Percentiles rank a stretch among this genome's conserved stretches.
These are phyloP conservation scores for Kryphioiulus occultus DNA, from an alignment of 2,888 invertebrate species.

Conservation along the genomic window DNA sequence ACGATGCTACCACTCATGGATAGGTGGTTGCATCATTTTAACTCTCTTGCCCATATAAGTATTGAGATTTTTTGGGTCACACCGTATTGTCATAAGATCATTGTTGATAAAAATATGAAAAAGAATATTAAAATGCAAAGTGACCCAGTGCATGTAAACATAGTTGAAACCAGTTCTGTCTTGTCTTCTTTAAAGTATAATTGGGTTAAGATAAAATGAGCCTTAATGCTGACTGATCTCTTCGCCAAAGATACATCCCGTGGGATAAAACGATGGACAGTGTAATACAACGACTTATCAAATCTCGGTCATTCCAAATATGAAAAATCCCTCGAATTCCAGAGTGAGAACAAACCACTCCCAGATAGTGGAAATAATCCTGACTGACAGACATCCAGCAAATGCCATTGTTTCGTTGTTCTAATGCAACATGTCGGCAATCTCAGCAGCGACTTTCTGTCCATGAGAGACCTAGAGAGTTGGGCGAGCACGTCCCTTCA, in stretches of 20 bases:
- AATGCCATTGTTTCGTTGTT: slow-evolving; percentile 14
- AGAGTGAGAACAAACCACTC: neutral
- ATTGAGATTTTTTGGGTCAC: too few species aligned
- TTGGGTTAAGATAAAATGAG: neutral
- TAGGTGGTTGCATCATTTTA: too few species aligned
- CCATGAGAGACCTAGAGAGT: neutral
- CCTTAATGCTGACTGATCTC: too few species aligned
- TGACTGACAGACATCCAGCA: slow-evolving; percentile 6
- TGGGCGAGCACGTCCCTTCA: neutral
- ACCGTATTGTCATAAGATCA: too few species aligned
- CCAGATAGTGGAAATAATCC: neutral
- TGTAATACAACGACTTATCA: neutral
- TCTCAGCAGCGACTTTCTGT: slow-evolving; percentile 24
- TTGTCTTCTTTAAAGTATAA: too few species aligned
- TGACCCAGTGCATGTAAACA: too few species aligned
- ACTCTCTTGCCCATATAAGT: too few species aligned
- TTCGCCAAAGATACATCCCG: neutral
- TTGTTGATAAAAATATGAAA: too few species aligned
- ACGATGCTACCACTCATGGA: too few species aligned
- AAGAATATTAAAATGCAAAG: too few species aligned
- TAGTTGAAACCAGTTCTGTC: too few species aligned
- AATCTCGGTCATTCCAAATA: neutral
- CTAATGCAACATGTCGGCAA: slow-evolving; percentile 35
- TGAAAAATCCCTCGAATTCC: neutral
- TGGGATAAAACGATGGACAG: neutral